Evolutionary conservation across 2,797 vertebrate genomes (phyloP), one percentile per base, ranked within the genome.

Genomic region (Denticeps clupeoides): DNA sequence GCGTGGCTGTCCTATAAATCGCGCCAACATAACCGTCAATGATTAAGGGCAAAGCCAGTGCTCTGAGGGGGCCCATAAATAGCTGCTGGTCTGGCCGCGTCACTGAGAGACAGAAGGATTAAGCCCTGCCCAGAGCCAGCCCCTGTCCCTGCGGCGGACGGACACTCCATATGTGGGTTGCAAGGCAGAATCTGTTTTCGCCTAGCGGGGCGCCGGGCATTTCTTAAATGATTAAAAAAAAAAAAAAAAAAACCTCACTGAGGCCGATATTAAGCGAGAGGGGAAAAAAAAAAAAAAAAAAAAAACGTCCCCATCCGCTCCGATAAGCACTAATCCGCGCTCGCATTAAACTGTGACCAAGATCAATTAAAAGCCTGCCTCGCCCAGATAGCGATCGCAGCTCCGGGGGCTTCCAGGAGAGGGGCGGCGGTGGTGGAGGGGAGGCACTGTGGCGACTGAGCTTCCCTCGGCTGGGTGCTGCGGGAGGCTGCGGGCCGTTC

Each of bases 301-400:
- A n/a, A n/a, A n/a, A n/a, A n/a, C n/a, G n/a, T 71, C 68, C 72
- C 68, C 66, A 54, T 73, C 60, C 57, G 63, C 64, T 62, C 64
- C 49, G 79, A 80, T 83, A 82, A 81, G 74, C 65, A 66, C 65
- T 84, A 86, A 86, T 83, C 81, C 79, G 57, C 37, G 74, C 77
- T 79, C 68, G 64, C 70, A 76, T 81, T 78, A 78, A 82, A 81
- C 81, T 78, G 70, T 82, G 80, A 83, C 82, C 69, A 69, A 82
- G 81, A 86, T 86, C 82, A 84, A 82, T 86, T 86, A 84, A 84
- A 83, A 72, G 63, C 64, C 70, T 51, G 57, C n/a, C n/a, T n/a
- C n/a, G n/a, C n/a, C 69, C 68, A 5, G 82, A 84, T 84, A 73
- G 64, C 64, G 58, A 83, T 86, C 82, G 80, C 70, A 63, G 67